Conservation (phyloP, 2,797 vertebrate species). For the Vipera latastei region DNA sequence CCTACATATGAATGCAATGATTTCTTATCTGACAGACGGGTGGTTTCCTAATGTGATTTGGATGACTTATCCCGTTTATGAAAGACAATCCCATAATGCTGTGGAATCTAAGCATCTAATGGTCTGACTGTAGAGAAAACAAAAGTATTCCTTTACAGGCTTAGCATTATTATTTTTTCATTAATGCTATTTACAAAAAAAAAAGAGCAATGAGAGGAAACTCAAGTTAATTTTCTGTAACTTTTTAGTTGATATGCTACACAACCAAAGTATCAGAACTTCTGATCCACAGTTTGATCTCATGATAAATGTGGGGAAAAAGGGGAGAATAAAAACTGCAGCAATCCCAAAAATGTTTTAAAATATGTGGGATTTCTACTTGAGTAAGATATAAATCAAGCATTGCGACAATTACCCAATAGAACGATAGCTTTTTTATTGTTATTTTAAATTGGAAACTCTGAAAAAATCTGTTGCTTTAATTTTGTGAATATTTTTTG, state of each 20-base stretch:
- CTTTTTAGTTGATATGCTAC: not conserved
- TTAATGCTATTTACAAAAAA: not conserved
- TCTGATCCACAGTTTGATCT: not conserved
- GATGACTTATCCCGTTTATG: rapidly evolving
- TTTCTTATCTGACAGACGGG: not conserved
- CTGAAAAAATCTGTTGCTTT: not conserved
- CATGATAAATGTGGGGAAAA: not conserved
- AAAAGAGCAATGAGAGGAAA: not conserved
- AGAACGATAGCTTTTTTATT: not conserved
- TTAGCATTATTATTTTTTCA: conserved; percentile 5
- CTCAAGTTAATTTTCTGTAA: not conserved
- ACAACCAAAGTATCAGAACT: not conserved
- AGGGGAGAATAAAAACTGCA: not conserved
- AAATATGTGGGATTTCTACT: not conserved
- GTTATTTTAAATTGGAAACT: not conserved
- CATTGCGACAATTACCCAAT: not conserved
- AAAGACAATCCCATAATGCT: conserved; percentile 16
- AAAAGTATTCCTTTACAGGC: conserved; percentile 24
- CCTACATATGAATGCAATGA: not conserved
- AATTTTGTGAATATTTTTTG: not conserved
- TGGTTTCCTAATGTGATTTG: not conserved
- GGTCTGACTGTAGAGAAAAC: conserved; percentile 13
- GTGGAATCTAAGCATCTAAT: not conserved
- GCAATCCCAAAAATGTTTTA: not conserved
- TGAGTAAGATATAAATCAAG: not conserved